Evolutionary conservation across 2,797 vertebrate species (phyloP).

Genomic region (Bryconaethiops microstoma): DNA sequence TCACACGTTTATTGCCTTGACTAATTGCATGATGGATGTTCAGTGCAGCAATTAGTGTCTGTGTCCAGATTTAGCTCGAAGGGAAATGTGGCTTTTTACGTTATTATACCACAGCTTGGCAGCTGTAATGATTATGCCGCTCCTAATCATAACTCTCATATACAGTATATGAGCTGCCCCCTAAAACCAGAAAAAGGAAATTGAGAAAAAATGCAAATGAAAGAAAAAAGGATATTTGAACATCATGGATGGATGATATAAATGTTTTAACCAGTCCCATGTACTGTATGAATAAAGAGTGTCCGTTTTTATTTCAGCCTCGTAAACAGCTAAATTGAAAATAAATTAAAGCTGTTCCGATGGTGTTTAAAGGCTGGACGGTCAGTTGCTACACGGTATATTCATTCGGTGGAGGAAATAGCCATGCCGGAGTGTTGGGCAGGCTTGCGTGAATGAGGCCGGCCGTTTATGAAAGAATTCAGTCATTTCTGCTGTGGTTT

Average conservation of each 20-base stretch:
- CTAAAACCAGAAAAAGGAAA: slow-evolving; percentile 22
- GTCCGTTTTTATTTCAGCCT: slow-evolving; percentile 35
- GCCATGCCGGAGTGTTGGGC: slow-evolving; percentile 52
- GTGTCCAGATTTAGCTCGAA: slow-evolving; percentile 40
- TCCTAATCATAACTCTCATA: slow-evolving; percentile 37
- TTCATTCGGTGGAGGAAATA: slow-evolving; percentile 61
- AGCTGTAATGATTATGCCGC: slow-evolving; percentile 33
- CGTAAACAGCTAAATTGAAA: slow-evolving; percentile 50
- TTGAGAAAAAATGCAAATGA: slow-evolving; percentile 41
- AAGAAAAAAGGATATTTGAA: slow-evolving; percentile 48
- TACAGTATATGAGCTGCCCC: not conserved
- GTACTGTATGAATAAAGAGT: slow-evolving; percentile 24
- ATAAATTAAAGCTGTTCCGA: slow-evolving; percentile 45
- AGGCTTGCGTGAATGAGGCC: slow-evolving; percentile 61
- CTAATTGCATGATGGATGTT: slow-evolving; percentile 54
- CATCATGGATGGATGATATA: slow-evolving; percentile 28
- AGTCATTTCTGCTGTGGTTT: slow-evolving; percentile 80
- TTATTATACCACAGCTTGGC: slow-evolving; percentile 28
- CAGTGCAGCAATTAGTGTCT: slow-evolving; percentile 37
- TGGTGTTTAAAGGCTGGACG: slow-evolving; percentile 56
- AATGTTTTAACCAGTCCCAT: slow-evolving; percentile 21
- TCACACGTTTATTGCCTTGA: slow-evolving; percentile 50
- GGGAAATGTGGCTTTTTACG: slow-evolving; percentile 28
- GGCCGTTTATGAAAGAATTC: slow-evolving; percentile 78
- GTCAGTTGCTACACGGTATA: slow-evolving; percentile 60